Evolutionary conservation across 2,888 invertebrate genomes (phyloP), one percentile per base, ranked within the genome.

Genomic region (Epirrhoe alternata): DNA sequence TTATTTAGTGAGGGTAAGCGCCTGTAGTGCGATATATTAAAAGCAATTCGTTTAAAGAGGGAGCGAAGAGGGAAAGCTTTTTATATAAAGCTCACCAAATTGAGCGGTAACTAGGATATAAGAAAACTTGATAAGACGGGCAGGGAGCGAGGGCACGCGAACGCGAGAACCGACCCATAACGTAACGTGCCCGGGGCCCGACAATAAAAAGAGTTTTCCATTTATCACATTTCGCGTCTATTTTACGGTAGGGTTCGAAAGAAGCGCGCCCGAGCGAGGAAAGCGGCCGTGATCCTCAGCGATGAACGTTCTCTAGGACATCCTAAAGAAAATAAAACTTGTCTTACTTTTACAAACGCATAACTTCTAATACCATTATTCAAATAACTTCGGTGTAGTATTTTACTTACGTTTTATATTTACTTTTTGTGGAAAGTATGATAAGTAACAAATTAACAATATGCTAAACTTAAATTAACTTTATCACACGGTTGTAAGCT

Each of bases 161-260:
- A 81, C 77, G 83, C 82, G 82, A 80, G 81, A 86, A 81, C 78
- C 87, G 84, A 85, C 87, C 88, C 86, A 82, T 88, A 87, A 88
- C 86, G 87, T 84, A 88, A 89, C 86, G 85, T 84, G 88, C 85
- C 88, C 83, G 86, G 82, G 88, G 84, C 85, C 83, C 74, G 78
- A 87, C 89, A 92, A 84, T 91, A 92, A 92, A 92, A 91, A 89
- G 90, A 92, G 87, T 90, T 88, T 89, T 87, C 90, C 90, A 93
- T 93, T 93, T 93, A 92, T 93, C 92, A 93, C 92, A 91, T 92
- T 92, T 91, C 85, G 89, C 90, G 90, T 93, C 89, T 92, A 92
- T 92, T 93, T 92, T 90, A 90, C 88, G 88, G 89, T 85, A 86
- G 88, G 90, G 90, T 88, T 87, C 85, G 88, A 84, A 86, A 87